These are phyloP conservation scores for Morpho deidamia DNA, from an alignment of 2,888 invertebrate species.

Conservation along the genomic window DNA sequence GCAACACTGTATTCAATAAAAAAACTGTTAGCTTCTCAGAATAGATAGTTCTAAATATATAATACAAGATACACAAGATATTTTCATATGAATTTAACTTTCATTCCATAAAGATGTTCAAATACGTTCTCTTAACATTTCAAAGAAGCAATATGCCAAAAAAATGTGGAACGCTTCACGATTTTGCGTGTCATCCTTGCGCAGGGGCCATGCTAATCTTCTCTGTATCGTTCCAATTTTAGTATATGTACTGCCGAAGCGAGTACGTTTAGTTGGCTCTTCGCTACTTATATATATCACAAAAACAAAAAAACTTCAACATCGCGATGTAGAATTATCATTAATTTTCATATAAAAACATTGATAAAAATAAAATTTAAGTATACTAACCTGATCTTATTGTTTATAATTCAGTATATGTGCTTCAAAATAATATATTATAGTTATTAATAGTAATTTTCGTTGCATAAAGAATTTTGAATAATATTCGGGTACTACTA, in stretches of 20 bases:
- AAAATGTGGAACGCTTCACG: constrained; percentile 58
- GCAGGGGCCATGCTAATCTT: constrained; percentile 63
- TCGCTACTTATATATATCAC: constrained; percentile 23
- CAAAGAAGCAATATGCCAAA: constrained; percentile 18
- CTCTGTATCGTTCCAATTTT: constrained; percentile 59
- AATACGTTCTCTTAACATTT: no score
- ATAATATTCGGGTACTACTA: background rate
- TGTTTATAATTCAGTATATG: background rate
- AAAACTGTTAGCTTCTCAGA: no score
- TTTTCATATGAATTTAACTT: no score
- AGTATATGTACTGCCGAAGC: constrained; percentile 59
- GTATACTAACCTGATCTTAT: background rate
- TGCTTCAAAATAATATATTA: no score
- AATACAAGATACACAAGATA: no score
- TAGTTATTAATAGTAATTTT: no score
- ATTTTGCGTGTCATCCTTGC: constrained; percentile 62
- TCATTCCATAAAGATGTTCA: no score
- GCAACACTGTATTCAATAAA: no score
- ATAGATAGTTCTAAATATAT: no score
- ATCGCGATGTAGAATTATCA: constrained; percentile 5
- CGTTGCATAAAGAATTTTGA: no score
- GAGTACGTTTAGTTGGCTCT: constrained; percentile 26
- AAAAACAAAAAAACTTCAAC: constrained; percentile 3
- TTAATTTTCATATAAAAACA: background rate
- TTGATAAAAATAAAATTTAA: background rate